phyloP scores from a whole-genome alignment of 2,888 invertebrate genomes.

The Drosophila rubida region DNA sequence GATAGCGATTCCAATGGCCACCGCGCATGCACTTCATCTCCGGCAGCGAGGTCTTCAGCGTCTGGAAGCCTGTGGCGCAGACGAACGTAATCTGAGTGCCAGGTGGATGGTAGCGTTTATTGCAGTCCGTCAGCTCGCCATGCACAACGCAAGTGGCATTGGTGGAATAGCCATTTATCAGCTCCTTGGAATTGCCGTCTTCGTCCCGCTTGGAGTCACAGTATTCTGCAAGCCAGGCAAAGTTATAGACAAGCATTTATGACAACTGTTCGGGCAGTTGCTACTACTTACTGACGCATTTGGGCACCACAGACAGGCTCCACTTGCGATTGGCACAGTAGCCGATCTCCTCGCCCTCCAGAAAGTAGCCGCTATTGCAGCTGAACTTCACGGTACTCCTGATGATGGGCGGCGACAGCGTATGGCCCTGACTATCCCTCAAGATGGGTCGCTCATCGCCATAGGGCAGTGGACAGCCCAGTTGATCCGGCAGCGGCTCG shows the following conservation, averaged over 20 bases:
- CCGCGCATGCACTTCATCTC: constrained; percentile 49
- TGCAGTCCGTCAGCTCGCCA: constrained; percentile 55
- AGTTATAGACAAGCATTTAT: not conserved
- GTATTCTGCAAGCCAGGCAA: constrained; percentile 40
- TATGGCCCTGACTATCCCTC: constrained; percentile 31
- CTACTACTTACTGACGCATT: constrained; percentile 65
- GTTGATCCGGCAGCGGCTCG: not conserved
- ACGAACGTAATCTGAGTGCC: constrained; percentile 63
- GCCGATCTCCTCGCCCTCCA: constrained; percentile 50
- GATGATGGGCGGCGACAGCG: constrained; percentile 48
- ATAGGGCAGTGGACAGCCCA: constrained; percentile 52
- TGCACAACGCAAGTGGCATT: constrained; percentile 38
- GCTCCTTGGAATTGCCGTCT: constrained; percentile 19
- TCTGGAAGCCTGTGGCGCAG: constrained; percentile 59
- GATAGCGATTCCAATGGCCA: constrained; percentile 58
- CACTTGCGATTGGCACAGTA: constrained; percentile 56
- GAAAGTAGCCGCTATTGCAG: constrained; percentile 43
- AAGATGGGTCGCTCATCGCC: constrained; percentile 59
- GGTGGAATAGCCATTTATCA: constrained; percentile 64
- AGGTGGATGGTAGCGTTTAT: constrained; percentile 51
- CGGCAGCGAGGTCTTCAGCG: constrained; percentile 18
- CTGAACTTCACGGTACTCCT: constrained; percentile 49
- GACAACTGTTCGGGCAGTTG: no score
- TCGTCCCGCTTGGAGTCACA: constrained; percentile 43
- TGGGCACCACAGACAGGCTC: constrained; percentile 56